Evolutionary conservation across 2,797 vertebrate species (phyloP).

Genomic region (Chrosomus eos): DNA sequence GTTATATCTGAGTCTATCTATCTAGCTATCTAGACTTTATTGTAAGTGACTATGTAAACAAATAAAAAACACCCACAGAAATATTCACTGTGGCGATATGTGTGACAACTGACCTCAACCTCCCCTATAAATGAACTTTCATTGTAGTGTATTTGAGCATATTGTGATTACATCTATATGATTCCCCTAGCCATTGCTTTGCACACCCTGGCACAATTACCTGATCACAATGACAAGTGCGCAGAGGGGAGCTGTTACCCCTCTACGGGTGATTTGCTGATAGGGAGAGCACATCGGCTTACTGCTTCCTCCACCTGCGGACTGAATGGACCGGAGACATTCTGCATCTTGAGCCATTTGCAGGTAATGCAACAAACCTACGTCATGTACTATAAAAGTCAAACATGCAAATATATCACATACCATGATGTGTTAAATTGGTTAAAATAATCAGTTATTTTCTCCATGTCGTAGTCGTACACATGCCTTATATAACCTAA

Average conservation of each 20-base stretch:
- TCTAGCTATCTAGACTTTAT: not conserved
- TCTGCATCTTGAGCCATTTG: conserved; percentile 93
- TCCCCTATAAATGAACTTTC: not conserved
- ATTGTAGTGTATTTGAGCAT: not conserved
- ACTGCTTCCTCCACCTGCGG: conserved; percentile 90
- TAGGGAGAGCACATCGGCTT: conserved; percentile 87
- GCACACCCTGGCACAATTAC: conserved; percentile 72
- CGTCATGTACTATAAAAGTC: not conserved
- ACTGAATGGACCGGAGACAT: conserved; percentile 79
- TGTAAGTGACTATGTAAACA: not conserved
- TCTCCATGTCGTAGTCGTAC: not conserved
- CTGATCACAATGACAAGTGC: conserved; percentile 87
- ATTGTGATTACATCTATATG: not conserved
- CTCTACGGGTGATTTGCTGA: conserved; percentile 93
- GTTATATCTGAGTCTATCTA: not conserved
- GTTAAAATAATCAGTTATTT: not conserved
- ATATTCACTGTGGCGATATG: not conserved
- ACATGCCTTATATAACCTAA: not conserved
- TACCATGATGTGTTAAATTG: not conserved
- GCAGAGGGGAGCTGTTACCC: conserved; percentile 96
- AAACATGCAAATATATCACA: not conserved
- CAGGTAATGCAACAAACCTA: conserved; percentile 76
- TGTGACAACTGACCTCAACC: not conserved
- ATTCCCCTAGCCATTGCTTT: conserved; percentile 70
- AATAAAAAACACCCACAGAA: not conserved